Conservation (phyloP, 2,888 invertebrate species). For the Microchrysa polita region DNA sequence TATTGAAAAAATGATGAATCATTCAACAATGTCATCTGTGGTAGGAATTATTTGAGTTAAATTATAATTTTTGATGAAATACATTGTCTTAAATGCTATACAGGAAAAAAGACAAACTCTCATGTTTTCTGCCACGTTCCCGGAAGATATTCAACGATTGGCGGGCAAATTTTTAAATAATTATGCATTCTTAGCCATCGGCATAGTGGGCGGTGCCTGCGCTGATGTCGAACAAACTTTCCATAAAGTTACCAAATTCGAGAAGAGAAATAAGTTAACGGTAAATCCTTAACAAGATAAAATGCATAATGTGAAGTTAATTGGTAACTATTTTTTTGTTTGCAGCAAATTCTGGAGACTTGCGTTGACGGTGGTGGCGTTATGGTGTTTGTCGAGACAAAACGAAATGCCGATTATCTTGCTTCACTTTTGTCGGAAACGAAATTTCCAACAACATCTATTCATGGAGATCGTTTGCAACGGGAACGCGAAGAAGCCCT, state of each 20-base stretch:
- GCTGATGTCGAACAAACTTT: constrained; percentile 87
- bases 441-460: constrained; percentile 91
- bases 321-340: background rate
- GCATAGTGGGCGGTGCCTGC: constrained; percentile 93
- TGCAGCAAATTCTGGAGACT: constrained; percentile 57
- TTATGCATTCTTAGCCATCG: constrained; percentile 90
- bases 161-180: constrained; percentile 80
- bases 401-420: constrained; percentile 89
- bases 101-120: constrained; percentile 76
- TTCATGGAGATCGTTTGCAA: constrained; percentile 97
- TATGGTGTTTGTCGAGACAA: constrained; percentile 91
- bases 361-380: constrained; percentile 64
- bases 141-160: constrained; percentile 92
- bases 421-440: constrained; percentile 83
- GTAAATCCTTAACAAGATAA: constrained; percentile 53
- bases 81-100: constrained; percentile 13
- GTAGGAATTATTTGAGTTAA: no score
- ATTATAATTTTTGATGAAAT: constrained; percentile 32
- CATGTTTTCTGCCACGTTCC: constrained; percentile 99
- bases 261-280: constrained; percentile 79
- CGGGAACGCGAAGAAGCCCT: constrained; percentile 95
- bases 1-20: constrained; percentile 84
- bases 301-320: constrained; percentile 62
- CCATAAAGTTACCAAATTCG: constrained; percentile 73
- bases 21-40: constrained; percentile 84